phyloP scores from a whole-genome alignment of 2,113 vertebrate species.

The Microtus ochrogaster region DNA sequence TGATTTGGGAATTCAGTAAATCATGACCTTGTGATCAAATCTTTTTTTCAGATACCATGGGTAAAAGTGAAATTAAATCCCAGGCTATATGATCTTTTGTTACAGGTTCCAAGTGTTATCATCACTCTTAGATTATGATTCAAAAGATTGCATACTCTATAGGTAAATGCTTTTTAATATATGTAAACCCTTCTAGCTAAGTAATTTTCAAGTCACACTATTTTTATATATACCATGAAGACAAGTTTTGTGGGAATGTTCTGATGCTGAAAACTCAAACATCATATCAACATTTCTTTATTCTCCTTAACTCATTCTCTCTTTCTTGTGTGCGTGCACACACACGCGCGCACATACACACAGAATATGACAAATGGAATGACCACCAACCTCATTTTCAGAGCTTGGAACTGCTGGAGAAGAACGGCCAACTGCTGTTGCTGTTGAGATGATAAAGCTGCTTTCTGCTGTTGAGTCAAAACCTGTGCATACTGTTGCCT shows the following conservation, averaged over 20 bases:
- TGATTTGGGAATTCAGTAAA: slow-evolving; percentile 24
- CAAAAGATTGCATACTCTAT: background rate
- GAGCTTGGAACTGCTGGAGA: slow-evolving; percentile 95
- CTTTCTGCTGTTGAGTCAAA: slow-evolving; percentile 96
- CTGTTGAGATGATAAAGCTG: slow-evolving; percentile 94
- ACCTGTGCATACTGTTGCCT: slow-evolving; percentile 97
- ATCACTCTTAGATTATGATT: background rate
- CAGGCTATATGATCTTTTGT: background rate
- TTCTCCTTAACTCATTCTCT: background rate
- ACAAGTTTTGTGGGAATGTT: background rate
- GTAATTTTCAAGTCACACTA: background rate
- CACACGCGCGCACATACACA: background rate
- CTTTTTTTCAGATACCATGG: background rate
- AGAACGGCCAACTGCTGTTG: slow-evolving; percentile 96
- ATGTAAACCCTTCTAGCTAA: background rate
- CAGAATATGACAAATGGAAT: background rate
- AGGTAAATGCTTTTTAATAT: slow-evolving; percentile 7
- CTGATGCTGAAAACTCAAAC: background rate
- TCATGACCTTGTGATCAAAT: background rate
- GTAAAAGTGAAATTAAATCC: slow-evolving; percentile 54
- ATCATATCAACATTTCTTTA: background rate
- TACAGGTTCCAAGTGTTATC: background rate
- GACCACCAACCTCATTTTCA: slow-evolving; percentile 94
- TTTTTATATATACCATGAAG: background rate
- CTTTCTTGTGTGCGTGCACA: background rate